These are phyloP conservation scores for Pygoscelis antarcticus DNA, from an alignment of 2,113 vertebrate genomes.

Conservation along the genomic window DNA sequence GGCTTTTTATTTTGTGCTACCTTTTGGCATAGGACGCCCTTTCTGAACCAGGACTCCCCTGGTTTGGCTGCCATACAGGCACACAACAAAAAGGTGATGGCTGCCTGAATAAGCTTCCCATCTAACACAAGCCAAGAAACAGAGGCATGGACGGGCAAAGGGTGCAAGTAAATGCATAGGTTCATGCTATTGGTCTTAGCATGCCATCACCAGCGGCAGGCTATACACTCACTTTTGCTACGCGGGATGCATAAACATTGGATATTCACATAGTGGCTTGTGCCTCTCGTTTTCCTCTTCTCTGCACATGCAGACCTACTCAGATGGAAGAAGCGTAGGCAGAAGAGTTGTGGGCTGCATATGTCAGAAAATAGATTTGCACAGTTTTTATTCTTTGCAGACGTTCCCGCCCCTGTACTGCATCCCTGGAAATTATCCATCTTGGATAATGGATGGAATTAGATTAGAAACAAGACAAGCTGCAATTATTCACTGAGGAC, in stretches of 20 bases:
- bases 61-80: background rate
- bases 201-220: background rate
- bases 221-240: background rate
- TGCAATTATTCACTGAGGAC: slow-evolving; percentile 31
- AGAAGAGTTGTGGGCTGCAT: background rate
- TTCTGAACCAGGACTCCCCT: background rate
- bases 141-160: background rate
- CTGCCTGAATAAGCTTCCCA: background rate
- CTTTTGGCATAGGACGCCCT: background rate
- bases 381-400: slow-evolving; percentile 23
- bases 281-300: background rate
- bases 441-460: slow-evolving; percentile 49
- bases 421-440: slow-evolving; percentile 50
- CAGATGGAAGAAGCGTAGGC: background rate
- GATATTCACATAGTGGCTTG: background rate
- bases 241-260: background rate
- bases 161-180: background rate
- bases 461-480: slow-evolving; percentile 48
- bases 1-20: background rate
- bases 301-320: background rate
- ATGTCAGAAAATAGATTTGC: background rate
- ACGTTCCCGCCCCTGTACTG: background rate
- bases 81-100: background rate
- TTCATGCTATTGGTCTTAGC: background rate
- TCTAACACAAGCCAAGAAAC: background rate